phyloP scores from a whole-genome alignment of 1,140 invertebrate species.

The Leptopilina boulardi region DNA sequence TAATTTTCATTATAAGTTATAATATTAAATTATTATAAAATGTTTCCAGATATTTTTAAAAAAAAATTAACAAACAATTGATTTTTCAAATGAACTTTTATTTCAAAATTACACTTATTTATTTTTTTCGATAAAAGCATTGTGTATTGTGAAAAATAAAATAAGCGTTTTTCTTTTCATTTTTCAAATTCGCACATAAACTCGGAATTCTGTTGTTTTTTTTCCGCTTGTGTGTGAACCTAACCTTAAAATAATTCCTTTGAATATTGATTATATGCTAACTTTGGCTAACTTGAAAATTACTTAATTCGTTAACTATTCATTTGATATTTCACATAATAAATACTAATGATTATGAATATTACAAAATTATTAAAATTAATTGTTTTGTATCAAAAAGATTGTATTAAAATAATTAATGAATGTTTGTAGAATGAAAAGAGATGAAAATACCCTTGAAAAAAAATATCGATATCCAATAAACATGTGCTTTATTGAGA shows the following conservation, averaged over 20 bases:
- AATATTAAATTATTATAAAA: too few species aligned
- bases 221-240: neutral
- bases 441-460: conserved; percentile 5
- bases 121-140: too few species aligned
- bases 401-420: neutral
- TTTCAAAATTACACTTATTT: too few species aligned
- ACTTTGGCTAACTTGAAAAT: too few species aligned
- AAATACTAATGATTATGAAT: too few species aligned
- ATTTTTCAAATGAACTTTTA: too few species aligned
- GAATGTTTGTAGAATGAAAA: neutral
- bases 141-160: too few species aligned
- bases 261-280: neutral
- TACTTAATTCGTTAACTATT: too few species aligned
- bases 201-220: neutral
- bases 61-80: too few species aligned
- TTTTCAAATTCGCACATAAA: neutral
- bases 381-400: neutral
- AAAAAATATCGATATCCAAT: conserved; percentile 12
- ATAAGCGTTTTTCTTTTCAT: neutral
- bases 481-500: neutral
- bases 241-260: conserved; percentile 7
- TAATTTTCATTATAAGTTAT: too few species aligned
- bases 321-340: too few species aligned
- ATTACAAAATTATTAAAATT: neutral
- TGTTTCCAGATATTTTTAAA: too few species aligned